Conservation (phyloP, 2,797 vertebrate genomes). For the Novumbra hubbsi region DNA sequence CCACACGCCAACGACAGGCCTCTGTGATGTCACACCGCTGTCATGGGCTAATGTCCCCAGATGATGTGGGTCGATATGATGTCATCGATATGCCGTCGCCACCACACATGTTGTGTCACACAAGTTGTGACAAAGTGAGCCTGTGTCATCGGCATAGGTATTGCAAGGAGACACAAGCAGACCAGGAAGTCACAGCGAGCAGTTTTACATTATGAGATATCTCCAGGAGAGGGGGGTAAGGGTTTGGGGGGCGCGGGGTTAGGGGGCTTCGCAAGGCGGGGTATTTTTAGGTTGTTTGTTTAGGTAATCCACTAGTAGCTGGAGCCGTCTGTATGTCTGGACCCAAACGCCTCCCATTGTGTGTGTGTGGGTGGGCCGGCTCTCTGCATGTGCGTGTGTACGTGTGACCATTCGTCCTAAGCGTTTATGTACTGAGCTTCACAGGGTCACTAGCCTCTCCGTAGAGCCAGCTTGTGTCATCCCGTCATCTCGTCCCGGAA, state of each 20-base stretch:
- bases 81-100: constrained; percentile 31
- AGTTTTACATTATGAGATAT: constrained; percentile 44
- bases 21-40: neutral
- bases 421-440: constrained; percentile 30
- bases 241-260: constrained; percentile 23
- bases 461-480: constrained; percentile 50
- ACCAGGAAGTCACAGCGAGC: constrained; percentile 26
- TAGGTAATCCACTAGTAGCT: constrained; percentile 67
- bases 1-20: too few relatives aligned
- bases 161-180: constrained; percentile 8
- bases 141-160: constrained; percentile 14
- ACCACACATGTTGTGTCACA: constrained; percentile 3
- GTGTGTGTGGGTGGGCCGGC: constrained; percentile 28
- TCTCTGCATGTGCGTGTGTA: neutral
- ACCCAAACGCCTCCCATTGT: constrained; percentile 75
- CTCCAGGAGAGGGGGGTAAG: neutral
- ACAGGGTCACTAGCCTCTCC: constrained; percentile 44
- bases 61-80: constrained; percentile 13
- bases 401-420: constrained; percentile 28
- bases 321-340: constrained; percentile 74
- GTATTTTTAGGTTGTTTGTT: constrained; percentile 77
- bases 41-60: neutral
- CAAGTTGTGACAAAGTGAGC: constrained; percentile 11
- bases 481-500: constrained; percentile 19
- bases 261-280: constrained; percentile 38